Percentiles rank a stretch among this genome's conserved stretches.
phyloP scores from a whole-genome alignment of 2,797 vertebrate genomes.

The Chiloscyllium punctatum region DNA sequence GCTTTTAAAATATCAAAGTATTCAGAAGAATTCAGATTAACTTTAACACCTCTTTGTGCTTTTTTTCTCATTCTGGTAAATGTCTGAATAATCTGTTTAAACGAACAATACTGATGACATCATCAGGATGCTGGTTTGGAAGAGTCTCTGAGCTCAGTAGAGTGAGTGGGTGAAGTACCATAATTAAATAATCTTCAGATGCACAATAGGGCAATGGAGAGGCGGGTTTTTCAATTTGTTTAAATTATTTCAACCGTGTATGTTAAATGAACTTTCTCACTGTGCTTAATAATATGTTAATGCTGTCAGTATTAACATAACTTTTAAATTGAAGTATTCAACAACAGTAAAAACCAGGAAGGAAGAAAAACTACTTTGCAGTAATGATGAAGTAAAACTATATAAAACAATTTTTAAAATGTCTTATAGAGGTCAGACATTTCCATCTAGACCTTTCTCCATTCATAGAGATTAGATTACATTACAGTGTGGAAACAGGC shows the following conservation, averaged over 20 bases:
- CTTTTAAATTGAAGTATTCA: not conserved
- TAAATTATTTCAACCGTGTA: not conserved
- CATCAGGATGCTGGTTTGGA: not conserved
- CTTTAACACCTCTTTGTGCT: not conserved
- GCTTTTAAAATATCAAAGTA: conserved; percentile 13
- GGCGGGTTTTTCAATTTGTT: not conserved
- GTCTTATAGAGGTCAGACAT: not conserved
- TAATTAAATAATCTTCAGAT: not conserved
- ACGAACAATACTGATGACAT: not conserved
- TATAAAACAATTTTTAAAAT: not conserved
- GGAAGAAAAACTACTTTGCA: not conserved
- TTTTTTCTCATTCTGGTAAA: not conserved
- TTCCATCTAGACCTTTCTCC: not conserved
- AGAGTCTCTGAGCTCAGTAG: not conserved
- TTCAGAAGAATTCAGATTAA: conserved; percentile 18
- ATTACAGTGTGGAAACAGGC: too few species aligned
- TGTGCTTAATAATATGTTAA: not conserved
- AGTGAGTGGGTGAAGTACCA: not conserved
- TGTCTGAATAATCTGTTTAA: not conserved
- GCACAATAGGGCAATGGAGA: not conserved
- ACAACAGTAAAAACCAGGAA: not conserved
- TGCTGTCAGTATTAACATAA: not conserved
- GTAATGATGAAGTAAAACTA: not conserved
- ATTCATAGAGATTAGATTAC: not conserved
- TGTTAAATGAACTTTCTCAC: not conserved